phyloP scores from a whole-genome alignment of 2,113 vertebrate species.

The Hippocampus guttulatus region DNA sequence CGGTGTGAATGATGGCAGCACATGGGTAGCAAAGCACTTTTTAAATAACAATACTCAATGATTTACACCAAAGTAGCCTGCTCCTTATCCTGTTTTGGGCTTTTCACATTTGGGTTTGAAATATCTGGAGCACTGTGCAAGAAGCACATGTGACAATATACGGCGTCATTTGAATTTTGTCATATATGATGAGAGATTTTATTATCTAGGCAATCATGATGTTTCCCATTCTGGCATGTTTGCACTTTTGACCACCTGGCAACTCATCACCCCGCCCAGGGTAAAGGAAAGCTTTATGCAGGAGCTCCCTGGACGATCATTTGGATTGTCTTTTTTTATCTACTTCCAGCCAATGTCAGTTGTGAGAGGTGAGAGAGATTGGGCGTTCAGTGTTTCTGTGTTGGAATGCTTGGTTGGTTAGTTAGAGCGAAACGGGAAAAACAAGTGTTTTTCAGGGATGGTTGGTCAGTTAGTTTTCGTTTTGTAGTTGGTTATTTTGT shows the following conservation, averaged over 20 bases:
- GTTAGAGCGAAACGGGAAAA: not conserved
- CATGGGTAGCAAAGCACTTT: not conserved
- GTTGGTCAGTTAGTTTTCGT: not conserved
- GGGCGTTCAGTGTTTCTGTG: not conserved
- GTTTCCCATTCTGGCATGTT: not conserved
- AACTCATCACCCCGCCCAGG: not conserved
- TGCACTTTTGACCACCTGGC: slow-evolving; percentile 2
- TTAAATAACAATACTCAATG: not conserved
- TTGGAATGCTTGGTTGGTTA: not conserved
- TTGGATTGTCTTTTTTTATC: not conserved
- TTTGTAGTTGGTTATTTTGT: too few species aligned
- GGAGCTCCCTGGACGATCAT: not conserved
- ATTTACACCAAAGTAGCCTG: not conserved
- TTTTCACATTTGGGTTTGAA: not conserved
- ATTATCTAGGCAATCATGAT: not conserved
- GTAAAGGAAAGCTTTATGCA: not conserved
- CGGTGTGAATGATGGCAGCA: not conserved
- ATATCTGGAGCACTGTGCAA: not conserved
- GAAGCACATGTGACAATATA: not conserved
- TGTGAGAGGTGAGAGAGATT: not conserved
- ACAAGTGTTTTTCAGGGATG: not conserved
- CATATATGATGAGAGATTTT: not conserved
- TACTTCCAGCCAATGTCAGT: not conserved
- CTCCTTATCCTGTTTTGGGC: not conserved
- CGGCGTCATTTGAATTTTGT: not conserved